Conservation (phyloP, 2,113 vertebrate genomes). For the Prunella himalayana region DNA sequence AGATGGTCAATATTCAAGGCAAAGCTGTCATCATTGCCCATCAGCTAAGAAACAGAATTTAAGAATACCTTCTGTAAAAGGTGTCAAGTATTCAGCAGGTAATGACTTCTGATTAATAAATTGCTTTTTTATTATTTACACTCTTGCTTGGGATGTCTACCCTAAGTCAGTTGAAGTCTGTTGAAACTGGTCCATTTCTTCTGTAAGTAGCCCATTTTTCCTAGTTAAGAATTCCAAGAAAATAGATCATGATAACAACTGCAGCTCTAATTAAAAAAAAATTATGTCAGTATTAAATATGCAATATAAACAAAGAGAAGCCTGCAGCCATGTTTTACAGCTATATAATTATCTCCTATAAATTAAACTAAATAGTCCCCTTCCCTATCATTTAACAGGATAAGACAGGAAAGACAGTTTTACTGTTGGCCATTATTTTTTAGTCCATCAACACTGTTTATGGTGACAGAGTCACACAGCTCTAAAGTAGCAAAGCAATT, state of each 20-base stretch:
- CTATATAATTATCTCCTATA: not conserved
- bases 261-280: not conserved
- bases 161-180: not conserved
- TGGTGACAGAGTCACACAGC: not conserved
- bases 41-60: not conserved
- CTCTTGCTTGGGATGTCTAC: not conserved
- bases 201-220: not conserved
- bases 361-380: not conserved
- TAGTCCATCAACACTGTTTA: not conserved
- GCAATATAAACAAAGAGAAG: not conserved
- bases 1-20: not conserved
- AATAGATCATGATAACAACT: not conserved
- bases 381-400: not conserved
- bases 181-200: not conserved
- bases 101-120: not conserved
- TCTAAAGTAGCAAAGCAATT: not conserved
- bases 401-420: not conserved
- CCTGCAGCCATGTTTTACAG: not conserved
- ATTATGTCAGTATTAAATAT: not conserved
- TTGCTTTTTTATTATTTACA: not conserved
- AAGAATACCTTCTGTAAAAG: not conserved
- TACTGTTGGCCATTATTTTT: not conserved
- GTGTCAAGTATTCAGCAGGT: rapidly evolving
- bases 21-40: not conserved
- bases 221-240: not conserved